Conservation (phyloP, 92 coral and sea anemone genomes). For the Epizoanthus illoricatus region DNA sequence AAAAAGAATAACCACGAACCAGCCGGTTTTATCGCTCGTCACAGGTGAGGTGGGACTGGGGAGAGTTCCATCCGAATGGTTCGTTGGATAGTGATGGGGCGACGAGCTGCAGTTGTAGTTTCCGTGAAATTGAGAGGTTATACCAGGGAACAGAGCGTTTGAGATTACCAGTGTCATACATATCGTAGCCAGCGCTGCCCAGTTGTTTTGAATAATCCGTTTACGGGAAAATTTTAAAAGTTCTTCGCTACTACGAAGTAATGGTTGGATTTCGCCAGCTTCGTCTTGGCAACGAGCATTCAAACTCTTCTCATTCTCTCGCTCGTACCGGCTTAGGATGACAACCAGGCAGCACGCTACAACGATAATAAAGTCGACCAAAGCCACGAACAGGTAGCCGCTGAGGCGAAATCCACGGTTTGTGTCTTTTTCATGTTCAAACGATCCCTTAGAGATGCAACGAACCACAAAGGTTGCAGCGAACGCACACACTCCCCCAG, state of each 20-base stretch:
- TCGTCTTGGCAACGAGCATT: constrained; percentile 3
- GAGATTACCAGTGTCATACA: constrained; percentile 75
- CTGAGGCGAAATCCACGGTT: constrained; percentile 78
- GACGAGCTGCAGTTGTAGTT: constrained; percentile 69
- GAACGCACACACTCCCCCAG: constrained; percentile 89
- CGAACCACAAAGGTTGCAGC: constrained; percentile 86
- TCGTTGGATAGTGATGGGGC: not conserved
- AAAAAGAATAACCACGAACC: constrained; percentile 82
- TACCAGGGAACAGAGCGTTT: constrained; percentile 83
- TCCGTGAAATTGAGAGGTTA: constrained; percentile 86
- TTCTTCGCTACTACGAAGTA: constrained; percentile 44
- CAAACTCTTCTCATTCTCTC: not conserved
- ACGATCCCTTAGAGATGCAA: constrained; percentile 87
- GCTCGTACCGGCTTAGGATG: constrained; percentile 41
- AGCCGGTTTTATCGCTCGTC: constrained; percentile 79
- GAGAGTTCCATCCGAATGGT: not conserved
- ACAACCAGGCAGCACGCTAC: constrained; percentile 61
- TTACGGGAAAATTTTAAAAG: constrained; percentile 45
- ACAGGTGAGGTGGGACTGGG: constrained; percentile 24
- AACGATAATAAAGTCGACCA: constrained; percentile 73
- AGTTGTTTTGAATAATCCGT: constrained; percentile 60
- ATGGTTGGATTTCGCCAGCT: constrained; percentile 52
- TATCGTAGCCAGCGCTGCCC: constrained; percentile 65
- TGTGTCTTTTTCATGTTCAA: constrained; percentile 61
- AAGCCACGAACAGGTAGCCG: constrained; percentile 78